Base-by-base conservation (phyloP, 2,888 invertebrate genomes). In the Cephonodes hylas region DNA sequence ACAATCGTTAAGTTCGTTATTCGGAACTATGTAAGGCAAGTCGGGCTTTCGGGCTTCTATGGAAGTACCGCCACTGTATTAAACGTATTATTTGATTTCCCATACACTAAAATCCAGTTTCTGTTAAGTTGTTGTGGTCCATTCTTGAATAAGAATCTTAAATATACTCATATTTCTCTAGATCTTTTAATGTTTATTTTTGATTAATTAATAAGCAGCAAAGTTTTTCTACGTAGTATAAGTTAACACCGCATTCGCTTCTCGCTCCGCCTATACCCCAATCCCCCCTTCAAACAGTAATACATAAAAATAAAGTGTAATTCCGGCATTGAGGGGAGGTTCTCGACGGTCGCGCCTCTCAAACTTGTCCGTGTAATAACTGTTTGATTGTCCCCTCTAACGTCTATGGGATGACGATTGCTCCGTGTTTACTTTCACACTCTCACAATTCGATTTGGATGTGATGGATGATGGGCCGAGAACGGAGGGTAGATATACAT, bases 281-380 rank as follows among this genome's bases (percentile, higher is more conserved):
- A 8, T 27, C 18, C 53, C 10, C 18, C 3, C 0, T 18, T 10
- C 7, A 48, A 15, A 0, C 25, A 6, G 5, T n/a, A 48, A 25
- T 48, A 48, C 25, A 53, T 31, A 53, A 53, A n/a, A 53, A 53
- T 53, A 53, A 53, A 53, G 53, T 53, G 31, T 27, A 27, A 18
- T 53, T 31, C 31, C 15, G 25, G 31, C 53, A 53, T 10, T 27
- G 4, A n/a, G n/a, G n/a, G 18, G 8, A 31, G 10, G 8, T 27
- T 53, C 27, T 27, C 53, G 53, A 53, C 31, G 27, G 53, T 18
- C 18, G 53, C 53, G 76, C 72, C 73, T 70, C 64, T 59, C 58
- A 53, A 71, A 75, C 70, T 76, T 71, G 63, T 62, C 67, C 67
- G 68, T 61, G 68, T 76, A 76, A 78, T 78, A 77, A 74, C 76